A percentile compares a stretch with the other conserved stretches of the same genome.
Evolutionary conservation across 2,888 invertebrate genomes (phyloP).

Genomic region (Drosophila algonquin): DNA sequence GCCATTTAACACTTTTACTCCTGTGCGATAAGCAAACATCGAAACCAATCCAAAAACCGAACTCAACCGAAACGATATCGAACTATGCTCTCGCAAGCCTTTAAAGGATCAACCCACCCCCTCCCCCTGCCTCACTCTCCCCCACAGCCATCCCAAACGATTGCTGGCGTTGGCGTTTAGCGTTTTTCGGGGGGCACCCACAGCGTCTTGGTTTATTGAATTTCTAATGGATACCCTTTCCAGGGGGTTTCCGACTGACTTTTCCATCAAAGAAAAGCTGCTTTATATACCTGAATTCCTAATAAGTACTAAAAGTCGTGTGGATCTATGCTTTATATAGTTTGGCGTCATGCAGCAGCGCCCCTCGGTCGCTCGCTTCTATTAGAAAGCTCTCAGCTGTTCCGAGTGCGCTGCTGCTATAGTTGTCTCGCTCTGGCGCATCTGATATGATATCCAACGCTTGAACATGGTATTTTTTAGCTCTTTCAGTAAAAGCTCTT

Average conservation of each 20-base stretch:
- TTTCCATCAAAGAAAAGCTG: too few relatives aligned
- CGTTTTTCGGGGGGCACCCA: conserved; percentile 24
- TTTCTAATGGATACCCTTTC: neutral
- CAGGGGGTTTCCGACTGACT: neutral
- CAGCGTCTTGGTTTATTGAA: conserved; percentile 13
- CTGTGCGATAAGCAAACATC: conserved; percentile 24
- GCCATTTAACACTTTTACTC: conserved; percentile 70
- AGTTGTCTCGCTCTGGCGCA: too few relatives aligned
- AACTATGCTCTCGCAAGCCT: conserved; percentile 61
- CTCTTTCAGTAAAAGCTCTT: too few relatives aligned
- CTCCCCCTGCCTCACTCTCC: too few relatives aligned
- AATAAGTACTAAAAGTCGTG: too few relatives aligned
- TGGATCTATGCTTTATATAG: too few relatives aligned
- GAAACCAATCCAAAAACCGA: conserved; percentile 24
- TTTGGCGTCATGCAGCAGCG: neutral
- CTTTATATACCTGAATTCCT: too few relatives aligned
- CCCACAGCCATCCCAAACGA: conserved; percentile 6
- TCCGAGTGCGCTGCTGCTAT: too few relatives aligned
- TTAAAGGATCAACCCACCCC: conserved; percentile 59
- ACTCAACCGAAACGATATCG: conserved; percentile 45
- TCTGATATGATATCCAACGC: too few relatives aligned
- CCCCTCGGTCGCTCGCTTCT: neutral
- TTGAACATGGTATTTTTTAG: too few relatives aligned
- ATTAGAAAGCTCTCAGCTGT: too few relatives aligned
- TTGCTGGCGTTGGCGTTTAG: conserved; percentile 2